Evolutionary conservation across 2,113 vertebrate species (phyloP).

Genomic region (Cyrtonyx montezumae): DNA sequence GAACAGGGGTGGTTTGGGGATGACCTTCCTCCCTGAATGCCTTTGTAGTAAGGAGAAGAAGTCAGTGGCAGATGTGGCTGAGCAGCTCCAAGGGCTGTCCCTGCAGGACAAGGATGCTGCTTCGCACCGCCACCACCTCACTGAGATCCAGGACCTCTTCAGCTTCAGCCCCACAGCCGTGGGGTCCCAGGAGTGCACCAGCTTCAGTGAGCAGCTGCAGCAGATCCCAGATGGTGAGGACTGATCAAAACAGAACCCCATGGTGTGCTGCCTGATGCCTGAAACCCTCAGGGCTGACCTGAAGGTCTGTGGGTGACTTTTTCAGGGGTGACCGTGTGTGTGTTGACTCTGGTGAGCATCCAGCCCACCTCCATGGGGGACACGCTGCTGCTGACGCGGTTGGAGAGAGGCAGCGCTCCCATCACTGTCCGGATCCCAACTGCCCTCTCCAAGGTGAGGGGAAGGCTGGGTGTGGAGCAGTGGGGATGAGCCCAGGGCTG

Average conservation of each 20-base stretch:
- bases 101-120: slow-evolving; percentile 64
- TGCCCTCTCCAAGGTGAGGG: slow-evolving; percentile 74
- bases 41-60: slow-evolving; percentile 83
- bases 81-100: slow-evolving; percentile 78
- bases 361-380: slow-evolving; percentile 77
- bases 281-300: background rate
- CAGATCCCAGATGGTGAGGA: slow-evolving; percentile 82
- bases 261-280: rapidly evolving
- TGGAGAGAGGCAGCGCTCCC: slow-evolving; percentile 79
- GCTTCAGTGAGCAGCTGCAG: slow-evolving; percentile 79
- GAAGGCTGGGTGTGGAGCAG: too few relatives aligned
- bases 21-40: rapidly evolving
- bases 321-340: slow-evolving; percentile 85
- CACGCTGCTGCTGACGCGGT: slow-evolving; percentile 83
- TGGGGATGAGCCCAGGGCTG: rapidly evolving
- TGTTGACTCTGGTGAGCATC: slow-evolving; percentile 80
- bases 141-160: slow-evolving; percentile 80
- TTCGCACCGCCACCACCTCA: slow-evolving; percentile 60
- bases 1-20: background rate
- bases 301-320: background rate
- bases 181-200: slow-evolving; percentile 49
- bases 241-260: rapidly evolving
- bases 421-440: slow-evolving; percentile 85
- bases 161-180: slow-evolving; percentile 74
- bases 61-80: slow-evolving; percentile 50